phyloP scores from a whole-genome alignment of 2,113 vertebrate species.

The Ia io region DNA sequence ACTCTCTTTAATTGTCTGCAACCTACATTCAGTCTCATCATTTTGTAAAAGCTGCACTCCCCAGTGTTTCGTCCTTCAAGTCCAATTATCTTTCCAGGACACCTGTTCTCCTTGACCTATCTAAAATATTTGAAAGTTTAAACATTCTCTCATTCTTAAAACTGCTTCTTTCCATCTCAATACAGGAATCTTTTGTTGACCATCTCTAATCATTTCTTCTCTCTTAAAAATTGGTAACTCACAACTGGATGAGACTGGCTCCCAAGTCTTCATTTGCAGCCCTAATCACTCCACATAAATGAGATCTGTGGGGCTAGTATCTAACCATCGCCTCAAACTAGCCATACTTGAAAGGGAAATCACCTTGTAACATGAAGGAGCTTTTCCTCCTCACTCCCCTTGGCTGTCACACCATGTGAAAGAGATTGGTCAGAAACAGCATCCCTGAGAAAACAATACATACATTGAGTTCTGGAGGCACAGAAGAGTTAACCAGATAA shows the following conservation, averaged over 20 bases:
- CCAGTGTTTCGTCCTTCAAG: background rate
- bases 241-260: background rate
- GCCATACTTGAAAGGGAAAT: background rate
- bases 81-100: background rate
- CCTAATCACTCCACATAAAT: background rate
- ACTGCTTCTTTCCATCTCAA: background rate
- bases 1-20: background rate
- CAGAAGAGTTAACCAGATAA: background rate
- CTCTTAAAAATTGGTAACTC: background rate
- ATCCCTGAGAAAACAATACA: background rate
- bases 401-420: background rate
- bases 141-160: background rate
- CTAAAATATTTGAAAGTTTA: background rate
- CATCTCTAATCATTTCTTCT: background rate
- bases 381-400: background rate
- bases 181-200: background rate
- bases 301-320: background rate
- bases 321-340: background rate
- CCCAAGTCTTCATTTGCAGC: background rate
- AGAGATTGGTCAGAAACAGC: background rate
- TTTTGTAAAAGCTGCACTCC: background rate
- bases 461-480: background rate
- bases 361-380: background rate
- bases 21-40: background rate
- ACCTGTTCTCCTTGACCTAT: background rate